Evolutionary conservation across 2,113 vertebrate species (phyloP).

Genomic region (Bungarus multicinctus): DNA sequence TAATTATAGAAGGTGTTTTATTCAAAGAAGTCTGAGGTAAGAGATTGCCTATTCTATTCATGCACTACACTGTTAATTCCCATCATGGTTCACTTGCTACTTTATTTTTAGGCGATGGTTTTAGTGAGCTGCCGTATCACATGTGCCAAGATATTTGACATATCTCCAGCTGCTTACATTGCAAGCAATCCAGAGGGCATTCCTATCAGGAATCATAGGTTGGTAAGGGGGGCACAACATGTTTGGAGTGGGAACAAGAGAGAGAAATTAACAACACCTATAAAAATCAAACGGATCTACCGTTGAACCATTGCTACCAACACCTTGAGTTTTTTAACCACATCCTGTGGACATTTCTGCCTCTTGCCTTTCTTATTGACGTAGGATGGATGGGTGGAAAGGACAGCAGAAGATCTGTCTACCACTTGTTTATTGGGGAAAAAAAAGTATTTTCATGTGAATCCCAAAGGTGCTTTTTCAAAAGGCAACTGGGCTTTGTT

Average conservation of each 20-base stretch:
- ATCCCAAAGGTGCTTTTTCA: too few species aligned
- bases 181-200: constrained; percentile 78
- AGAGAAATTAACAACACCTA: not conserved
- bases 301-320: not conserved
- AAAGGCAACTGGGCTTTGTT: too few species aligned
- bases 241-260: constrained; percentile 47
- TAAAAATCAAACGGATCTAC: not conserved
- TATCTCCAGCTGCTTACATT: constrained; percentile 85
- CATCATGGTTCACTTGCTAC: constrained; percentile 78
- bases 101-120: constrained; percentile 85
- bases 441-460: not conserved
- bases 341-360: not conserved
- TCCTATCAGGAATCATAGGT: constrained; percentile 79
- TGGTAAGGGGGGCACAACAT: constrained; percentile 67
- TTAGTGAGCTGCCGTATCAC: constrained; percentile 79
- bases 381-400: not conserved
- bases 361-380: not conserved
- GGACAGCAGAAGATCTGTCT: not conserved
- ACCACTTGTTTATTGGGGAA: not conserved
- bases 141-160: constrained; percentile 78
- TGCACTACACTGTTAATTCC: constrained; percentile 72
- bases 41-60: constrained; percentile 76
- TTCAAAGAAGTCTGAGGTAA: constrained; percentile 75
- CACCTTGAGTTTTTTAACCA: not conserved
- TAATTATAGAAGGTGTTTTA: constrained; percentile 72